Conservation (phyloP, 2,797 vertebrate species). For the Smutsia gigantea region DNA sequence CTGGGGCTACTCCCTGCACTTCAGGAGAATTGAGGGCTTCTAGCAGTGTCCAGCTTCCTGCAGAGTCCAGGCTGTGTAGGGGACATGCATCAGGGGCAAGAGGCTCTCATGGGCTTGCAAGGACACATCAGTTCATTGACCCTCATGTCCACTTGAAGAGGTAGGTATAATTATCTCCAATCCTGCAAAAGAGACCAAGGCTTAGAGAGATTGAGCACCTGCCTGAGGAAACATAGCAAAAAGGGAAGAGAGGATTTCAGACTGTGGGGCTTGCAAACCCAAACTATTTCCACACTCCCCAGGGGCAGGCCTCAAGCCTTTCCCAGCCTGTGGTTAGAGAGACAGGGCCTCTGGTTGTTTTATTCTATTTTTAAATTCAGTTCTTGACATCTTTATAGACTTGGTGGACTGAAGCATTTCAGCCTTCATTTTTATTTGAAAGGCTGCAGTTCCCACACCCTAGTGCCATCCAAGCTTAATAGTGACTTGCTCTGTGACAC, state of each 20-base stretch:
- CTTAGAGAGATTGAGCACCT: neutral
- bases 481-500: rapidly evolving
- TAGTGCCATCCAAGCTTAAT: rapidly evolving
- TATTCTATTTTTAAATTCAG: neutral
- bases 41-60: no score
- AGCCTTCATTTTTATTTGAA: neutral
- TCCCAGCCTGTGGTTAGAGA: neutral
- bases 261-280: no score
- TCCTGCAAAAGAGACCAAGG: neutral
- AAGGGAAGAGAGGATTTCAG: neutral
- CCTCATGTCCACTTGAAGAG: neutral
- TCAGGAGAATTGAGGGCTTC: neutral
- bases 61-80: neutral
- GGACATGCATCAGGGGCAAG: neutral
- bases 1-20: neutral
- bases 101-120: rapidly evolving
- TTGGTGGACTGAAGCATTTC: neutral
- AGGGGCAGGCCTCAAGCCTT: rapidly evolving
- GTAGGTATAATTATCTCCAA: neutral
- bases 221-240: neutral
- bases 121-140: neutral
- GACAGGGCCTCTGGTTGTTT: neutral
- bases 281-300: neutral
- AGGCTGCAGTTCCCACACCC: rapidly evolving
- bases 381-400: neutral